These are phyloP conservation scores for Pyralis farinalis DNA, from an alignment of 2,888 invertebrate genomes.

Conservation along the genomic window DNA sequence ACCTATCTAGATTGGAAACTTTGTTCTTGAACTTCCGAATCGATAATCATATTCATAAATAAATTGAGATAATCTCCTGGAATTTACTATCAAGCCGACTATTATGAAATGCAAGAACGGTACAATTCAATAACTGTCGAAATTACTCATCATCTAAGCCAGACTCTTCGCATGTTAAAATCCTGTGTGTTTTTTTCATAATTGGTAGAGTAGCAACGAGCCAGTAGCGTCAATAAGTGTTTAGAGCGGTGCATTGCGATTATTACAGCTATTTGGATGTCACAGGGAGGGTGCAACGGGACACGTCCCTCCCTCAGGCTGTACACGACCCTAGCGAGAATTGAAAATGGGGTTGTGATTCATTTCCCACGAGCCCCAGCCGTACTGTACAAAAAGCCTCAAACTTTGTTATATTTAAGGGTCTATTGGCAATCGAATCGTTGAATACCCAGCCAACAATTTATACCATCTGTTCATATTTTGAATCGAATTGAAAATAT, in stretches of 20 bases:
- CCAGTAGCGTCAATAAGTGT: slow-evolving; percentile 26
- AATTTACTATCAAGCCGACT: background rate
- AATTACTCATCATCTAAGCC: slow-evolving; percentile 3
- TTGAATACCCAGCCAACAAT: slow-evolving; percentile 20
- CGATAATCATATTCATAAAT: background rate
- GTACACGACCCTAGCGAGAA: slow-evolving; percentile 58
- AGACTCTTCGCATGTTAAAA: background rate
- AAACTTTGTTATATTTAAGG: slow-evolving; percentile 50
- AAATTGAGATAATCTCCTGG: background rate
- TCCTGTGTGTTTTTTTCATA: slow-evolving; percentile 5
- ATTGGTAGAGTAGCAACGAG: background rate
- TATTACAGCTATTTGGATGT: slow-evolving; percentile 70
- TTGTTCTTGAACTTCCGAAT: background rate
- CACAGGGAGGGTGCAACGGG: slow-evolving; percentile 63
- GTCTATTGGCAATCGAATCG: slow-evolving; percentile 33
- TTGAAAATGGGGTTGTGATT: slow-evolving; percentile 79
- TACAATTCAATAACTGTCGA: slow-evolving; percentile 1
- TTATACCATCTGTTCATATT: slow-evolving; percentile 27
- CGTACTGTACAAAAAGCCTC: slow-evolving; percentile 51
- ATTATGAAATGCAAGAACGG: background rate
- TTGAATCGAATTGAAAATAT: background rate
- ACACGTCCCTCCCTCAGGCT: slow-evolving; percentile 49
- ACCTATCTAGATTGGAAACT: background rate
- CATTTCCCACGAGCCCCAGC: slow-evolving; percentile 72
- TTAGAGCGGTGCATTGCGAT: slow-evolving; percentile 53